Conservation (phyloP, 37 sponge, comb jelly and placozoan genomes). For the Aplysina aerophoba region DNA sequence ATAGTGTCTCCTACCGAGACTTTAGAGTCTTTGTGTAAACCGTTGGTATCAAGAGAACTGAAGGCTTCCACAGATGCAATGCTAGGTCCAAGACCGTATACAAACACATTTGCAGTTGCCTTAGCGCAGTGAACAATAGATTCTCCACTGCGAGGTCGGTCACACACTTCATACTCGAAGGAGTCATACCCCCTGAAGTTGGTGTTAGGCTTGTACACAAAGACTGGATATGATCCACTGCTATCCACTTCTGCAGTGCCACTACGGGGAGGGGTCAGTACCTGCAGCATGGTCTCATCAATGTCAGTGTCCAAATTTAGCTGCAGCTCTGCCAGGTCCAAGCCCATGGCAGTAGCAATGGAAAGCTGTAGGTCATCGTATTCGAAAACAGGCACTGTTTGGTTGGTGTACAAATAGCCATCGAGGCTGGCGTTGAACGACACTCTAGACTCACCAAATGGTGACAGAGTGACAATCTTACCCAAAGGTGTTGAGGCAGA, state of each 20-base stretch:
- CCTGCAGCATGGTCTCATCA: slow-evolving; percentile 52
- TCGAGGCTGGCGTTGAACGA: background rate
- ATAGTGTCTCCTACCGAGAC: slow-evolving; percentile 73
- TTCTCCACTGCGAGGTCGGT: background rate
- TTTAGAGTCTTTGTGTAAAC: slow-evolving; percentile 51
- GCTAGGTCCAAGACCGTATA: slow-evolving; percentile 58
- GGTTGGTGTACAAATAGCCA: slow-evolving; percentile 53
- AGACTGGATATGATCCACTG: slow-evolving; percentile 9
- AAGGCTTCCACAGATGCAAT: slow-evolving; percentile 62
- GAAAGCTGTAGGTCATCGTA: slow-evolving; percentile 70
- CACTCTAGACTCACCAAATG: slow-evolving; percentile 62
- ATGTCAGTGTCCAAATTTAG: slow-evolving; percentile 57
- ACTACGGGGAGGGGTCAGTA: slow-evolving; percentile 26
- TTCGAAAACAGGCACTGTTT: slow-evolving; percentile 65
- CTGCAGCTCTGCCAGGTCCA: slow-evolving; percentile 60
- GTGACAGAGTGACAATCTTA: slow-evolving; percentile 43
- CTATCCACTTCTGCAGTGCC: slow-evolving; percentile 37
- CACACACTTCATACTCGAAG: slow-evolving; percentile 81
- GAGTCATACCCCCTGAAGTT: slow-evolving; percentile 74
- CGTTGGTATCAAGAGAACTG: background rate
- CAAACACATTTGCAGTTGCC: slow-evolving; percentile 65
- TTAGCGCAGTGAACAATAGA: slow-evolving; percentile 50
- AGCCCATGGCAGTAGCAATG: slow-evolving; percentile 6
- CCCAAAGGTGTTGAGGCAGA: slow-evolving; percentile 37
- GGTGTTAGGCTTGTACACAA: slow-evolving; percentile 59